Evolutionary conservation across 1,140 invertebrate species (phyloP).

Genomic region (Hormaphis cornu): DNA sequence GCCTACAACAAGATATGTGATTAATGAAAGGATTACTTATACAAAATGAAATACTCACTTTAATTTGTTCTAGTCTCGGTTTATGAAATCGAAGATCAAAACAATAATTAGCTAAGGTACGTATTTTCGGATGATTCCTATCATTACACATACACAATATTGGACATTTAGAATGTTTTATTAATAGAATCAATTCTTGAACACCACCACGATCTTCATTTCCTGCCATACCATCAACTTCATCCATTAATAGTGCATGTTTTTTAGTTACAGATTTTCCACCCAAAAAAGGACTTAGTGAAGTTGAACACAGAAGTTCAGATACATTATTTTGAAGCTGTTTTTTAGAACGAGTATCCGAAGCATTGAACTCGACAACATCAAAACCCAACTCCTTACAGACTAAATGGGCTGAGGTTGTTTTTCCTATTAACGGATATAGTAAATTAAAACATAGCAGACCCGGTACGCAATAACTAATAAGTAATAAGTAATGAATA

Average conservation of each 20-base stretch:
- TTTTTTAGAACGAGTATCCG: slow-evolving; percentile 88
- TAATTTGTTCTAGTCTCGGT: slow-evolving; percentile 82
- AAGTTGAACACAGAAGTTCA: slow-evolving; percentile 63
- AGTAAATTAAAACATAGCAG: slow-evolving; percentile 41
- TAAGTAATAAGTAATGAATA: neutral
- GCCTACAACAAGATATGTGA: slow-evolving; percentile 48
- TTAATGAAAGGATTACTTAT: slow-evolving; percentile 10
- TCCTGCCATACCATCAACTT: slow-evolving; percentile 99
- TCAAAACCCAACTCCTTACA: slow-evolving; percentile 81
- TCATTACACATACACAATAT: slow-evolving; percentile 99
- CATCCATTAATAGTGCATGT: slow-evolving; percentile 96
- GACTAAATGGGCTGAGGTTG: slow-evolving; percentile 73
- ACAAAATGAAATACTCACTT: slow-evolving; percentile 47
- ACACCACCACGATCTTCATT: slow-evolving; percentile 97
- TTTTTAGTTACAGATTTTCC: slow-evolving; percentile 45
- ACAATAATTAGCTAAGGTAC: slow-evolving; percentile 86
- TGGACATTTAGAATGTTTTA: slow-evolving; percentile 83
- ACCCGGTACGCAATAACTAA: neutral
- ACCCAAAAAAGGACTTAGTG: slow-evolving; percentile 46
- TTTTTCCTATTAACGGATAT: slow-evolving; percentile 56
- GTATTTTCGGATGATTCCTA: slow-evolving; percentile 85
- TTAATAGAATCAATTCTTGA: slow-evolving; percentile 84
- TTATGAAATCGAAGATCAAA: slow-evolving; percentile 80
- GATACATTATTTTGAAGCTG: slow-evolving; percentile 73
- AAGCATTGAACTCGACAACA: slow-evolving; percentile 92